Conservation (phyloP, 2,113 vertebrate genomes). For the Chamaetylas fuelleborni region DNA sequence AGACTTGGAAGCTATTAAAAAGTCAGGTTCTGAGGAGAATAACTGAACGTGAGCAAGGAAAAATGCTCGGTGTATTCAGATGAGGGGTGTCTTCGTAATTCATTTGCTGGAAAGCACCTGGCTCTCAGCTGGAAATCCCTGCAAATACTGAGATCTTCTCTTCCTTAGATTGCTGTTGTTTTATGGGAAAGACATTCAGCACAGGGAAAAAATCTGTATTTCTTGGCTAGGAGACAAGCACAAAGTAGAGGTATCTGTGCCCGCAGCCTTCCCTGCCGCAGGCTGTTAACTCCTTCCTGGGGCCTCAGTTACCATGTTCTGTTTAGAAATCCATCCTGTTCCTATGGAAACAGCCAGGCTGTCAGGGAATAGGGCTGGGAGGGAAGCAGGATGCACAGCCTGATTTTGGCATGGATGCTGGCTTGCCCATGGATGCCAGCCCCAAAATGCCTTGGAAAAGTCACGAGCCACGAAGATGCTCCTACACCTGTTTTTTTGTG, state of each 20-base stretch:
- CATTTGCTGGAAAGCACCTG: neutral
- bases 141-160: neutral
- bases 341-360: conserved; percentile 31
- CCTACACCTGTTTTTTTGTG: neutral
- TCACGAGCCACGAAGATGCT: rapidly evolving
- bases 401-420: neutral
- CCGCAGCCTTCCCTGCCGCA: neutral
- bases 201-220: neutral
- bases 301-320: neutral
- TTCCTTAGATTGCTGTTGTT: neutral
- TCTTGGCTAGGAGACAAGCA: neutral
- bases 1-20: neutral
- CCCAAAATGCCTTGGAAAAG: neutral
- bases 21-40: neutral
- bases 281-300: neutral
- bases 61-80: neutral
- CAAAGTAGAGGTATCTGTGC: neutral
- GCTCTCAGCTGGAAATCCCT: neutral
- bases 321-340: neutral
- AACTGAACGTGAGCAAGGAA: neutral
- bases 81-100: neutral
- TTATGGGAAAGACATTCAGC: neutral
- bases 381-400: neutral
- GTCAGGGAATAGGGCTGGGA: neutral
- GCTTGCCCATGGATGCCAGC: neutral